Conservation (phyloP, 2,888 invertebrate genomes). For the Pasiphila rectangulata region DNA sequence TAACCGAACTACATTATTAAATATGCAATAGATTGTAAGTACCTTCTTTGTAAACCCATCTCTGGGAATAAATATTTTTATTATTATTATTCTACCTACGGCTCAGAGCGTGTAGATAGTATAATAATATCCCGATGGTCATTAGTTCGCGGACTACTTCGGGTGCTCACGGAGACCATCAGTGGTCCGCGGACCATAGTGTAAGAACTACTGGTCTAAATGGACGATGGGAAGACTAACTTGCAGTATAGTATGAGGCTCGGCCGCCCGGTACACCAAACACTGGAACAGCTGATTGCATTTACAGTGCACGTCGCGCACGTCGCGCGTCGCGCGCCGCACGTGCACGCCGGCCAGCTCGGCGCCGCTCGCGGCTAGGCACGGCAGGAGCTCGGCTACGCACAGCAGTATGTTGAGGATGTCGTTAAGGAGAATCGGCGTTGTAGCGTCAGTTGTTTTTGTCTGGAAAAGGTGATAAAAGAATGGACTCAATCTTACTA, state of each 20-base stretch:
- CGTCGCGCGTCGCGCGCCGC: constrained; percentile 83
- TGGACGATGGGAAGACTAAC: too few species aligned
- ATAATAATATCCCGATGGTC: too few species aligned
- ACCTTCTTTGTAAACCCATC: too few species aligned
- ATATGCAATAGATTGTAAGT: too few species aligned
- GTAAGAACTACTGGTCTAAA: too few species aligned
- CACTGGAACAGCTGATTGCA: constrained; percentile 89
- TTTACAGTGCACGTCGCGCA: constrained; percentile 91
- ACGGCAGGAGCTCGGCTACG: constrained; percentile 86
- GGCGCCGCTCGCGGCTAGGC: constrained; percentile 83
- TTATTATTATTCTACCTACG: too few species aligned
- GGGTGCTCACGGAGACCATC: too few species aligned
- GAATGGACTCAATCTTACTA: not conserved
- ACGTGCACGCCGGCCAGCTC: constrained; percentile 81
- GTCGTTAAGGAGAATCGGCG: constrained; percentile 83
- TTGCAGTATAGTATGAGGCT: constrained; percentile 88
- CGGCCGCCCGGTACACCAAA: constrained; percentile 86
- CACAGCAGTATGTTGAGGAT: constrained; percentile 89
- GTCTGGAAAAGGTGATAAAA: constrained; percentile 68
- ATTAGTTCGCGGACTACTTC: too few species aligned
- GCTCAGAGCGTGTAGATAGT: too few species aligned
- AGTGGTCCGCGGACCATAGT: too few species aligned
- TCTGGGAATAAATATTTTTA: too few species aligned
- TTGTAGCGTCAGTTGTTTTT: constrained; percentile 80
- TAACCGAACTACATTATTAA: too few species aligned